Base-by-base conservation (phyloP, 1,140 invertebrate species). In the Leguminivora glycinivorella region DNA sequence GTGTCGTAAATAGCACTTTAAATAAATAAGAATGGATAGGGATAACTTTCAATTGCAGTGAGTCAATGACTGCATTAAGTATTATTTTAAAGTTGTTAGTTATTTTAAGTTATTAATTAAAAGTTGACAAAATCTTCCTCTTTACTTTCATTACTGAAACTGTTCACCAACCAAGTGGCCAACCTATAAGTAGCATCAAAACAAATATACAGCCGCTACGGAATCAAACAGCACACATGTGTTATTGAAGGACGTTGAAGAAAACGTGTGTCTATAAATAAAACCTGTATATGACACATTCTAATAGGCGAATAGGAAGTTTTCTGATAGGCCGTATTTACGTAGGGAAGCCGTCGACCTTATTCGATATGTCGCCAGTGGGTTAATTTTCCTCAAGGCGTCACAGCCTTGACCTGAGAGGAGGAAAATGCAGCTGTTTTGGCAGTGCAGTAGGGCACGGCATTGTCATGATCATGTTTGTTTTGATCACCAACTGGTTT, bases 371-470 rank as follows among this genome's bases (percentile, higher is more conserved):
- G 17, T 63, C n/a, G 58, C 2, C 25, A n/a, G 26, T 7, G 14
- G 26, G 58, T 63, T 63, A 26, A 31, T 63, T 63, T 63, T 63
- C 58, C 58, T 63, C 26, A 63, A 63, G 58, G 17, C 25, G 25
- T 63, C 25, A 17, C 25, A 63, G 31, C 58, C 58, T 63, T 63
- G 58, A 63, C 58, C 58, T n/a, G 25, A 6, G 26, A 29, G 1
- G 26, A 63, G 58, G 58, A 63, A 34, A 63, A 63, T 63, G 58
- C 58, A 63, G 26, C 26, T 17, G 26, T 58, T 52, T 52, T 9
- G 47, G 47, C 47, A 5, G 19, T 52, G 47, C 47, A 52, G 19
- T 52, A 10, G 47, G 47, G 19, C 19, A 52, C 19, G 19, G 40
- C 9, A 17, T 43, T 17, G 29, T 31, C 29, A 43, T 43, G 40